A percentile compares a stretch with the other conserved stretches of the same genome.
phyloP scores from a whole-genome alignment of 2,113 vertebrate genomes.

The Gopherus evgoodei region DNA sequence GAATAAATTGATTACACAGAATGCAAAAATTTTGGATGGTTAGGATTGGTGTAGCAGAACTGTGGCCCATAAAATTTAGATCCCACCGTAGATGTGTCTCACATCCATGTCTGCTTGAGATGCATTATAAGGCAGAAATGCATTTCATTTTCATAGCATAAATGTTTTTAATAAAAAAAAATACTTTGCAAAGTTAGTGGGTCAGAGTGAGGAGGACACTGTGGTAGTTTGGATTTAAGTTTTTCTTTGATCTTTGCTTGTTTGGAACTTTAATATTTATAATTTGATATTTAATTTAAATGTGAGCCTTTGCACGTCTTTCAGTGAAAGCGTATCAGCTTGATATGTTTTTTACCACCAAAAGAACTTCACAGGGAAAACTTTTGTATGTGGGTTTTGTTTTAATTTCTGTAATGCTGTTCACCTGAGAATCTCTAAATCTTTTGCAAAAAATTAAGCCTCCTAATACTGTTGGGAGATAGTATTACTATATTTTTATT shows the following conservation, averaged over 20 bases:
- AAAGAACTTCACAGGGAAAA: conserved; percentile 38
- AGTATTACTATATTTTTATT: conserved; percentile 54
- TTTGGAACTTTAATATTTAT: conserved; percentile 16
- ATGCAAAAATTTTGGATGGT: not conserved
- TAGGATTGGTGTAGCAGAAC: conserved; percentile 21
- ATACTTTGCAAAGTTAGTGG: conserved; percentile 8
- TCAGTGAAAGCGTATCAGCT: conserved; percentile 21
- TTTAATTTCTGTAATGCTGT: conserved; percentile 8
- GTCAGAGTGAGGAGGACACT: not conserved
- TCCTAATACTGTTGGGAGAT: conserved; percentile 64
- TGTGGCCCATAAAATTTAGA: not conserved
- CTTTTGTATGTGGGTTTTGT: conserved; percentile 13
- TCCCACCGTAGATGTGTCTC: conserved; percentile 8
- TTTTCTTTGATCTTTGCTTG: not conserved
- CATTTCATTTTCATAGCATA: conserved; percentile 24
- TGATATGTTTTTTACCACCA: conserved; percentile 44
- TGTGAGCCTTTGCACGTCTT: not conserved
- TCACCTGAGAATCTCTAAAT: conserved; percentile 68
- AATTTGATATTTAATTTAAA: not conserved
- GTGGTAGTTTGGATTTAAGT: not conserved
- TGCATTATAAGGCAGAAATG: conserved; percentile 3
- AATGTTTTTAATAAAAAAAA: conserved; percentile 56
- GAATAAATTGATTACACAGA: conserved; percentile 38
- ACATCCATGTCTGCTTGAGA: not conserved
- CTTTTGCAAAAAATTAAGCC: conserved; percentile 71